phyloP scores from a whole-genome alignment of 2,797 vertebrate genomes.

The Champsocephalus gunnari region DNA sequence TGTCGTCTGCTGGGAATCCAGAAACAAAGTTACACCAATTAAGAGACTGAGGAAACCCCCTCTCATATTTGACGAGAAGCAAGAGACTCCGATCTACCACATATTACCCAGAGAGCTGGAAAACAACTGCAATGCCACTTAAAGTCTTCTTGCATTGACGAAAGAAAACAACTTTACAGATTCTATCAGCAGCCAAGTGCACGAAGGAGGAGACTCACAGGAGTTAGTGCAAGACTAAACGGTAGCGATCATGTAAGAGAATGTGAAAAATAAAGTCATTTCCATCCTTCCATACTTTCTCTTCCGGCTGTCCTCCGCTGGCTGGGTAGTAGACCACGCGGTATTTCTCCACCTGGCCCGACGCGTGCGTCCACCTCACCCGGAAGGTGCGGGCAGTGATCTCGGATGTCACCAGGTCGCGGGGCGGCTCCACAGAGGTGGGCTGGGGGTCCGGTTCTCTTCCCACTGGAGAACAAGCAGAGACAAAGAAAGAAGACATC shows the following conservation, averaged over 20 bases:
- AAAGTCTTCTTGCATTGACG: not conserved
- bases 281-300: slow-evolving; percentile 85
- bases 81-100: not conserved
- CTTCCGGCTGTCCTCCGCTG: slow-evolving; percentile 92
- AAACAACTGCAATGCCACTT: not conserved
- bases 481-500: not conserved
- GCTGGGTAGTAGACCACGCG: slow-evolving; percentile 95
- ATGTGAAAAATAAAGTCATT: not conserved
- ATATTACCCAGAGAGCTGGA: not conserved
- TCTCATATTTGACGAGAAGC: not conserved
- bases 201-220: not conserved
- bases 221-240: not conserved
- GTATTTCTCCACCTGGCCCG: slow-evolving; percentile 94
- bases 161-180: not conserved
- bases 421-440: slow-evolving; percentile 80
- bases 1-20: slow-evolving; percentile 23
- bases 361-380: slow-evolving; percentile 90
- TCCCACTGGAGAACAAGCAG: slow-evolving; percentile 35
- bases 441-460: slow-evolving; percentile 52
- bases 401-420: slow-evolving; percentile 90
- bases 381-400: slow-evolving; percentile 93
- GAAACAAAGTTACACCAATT: slow-evolving; percentile 26
- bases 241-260: not conserved
- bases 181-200: not conserved
- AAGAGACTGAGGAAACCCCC: slow-evolving; percentile 6